Evolutionary conservation across 1,140 invertebrate genomes (phyloP), one percentile per base, ranked within the genome.

Genomic region (Drosophila biarmipes): DNA sequence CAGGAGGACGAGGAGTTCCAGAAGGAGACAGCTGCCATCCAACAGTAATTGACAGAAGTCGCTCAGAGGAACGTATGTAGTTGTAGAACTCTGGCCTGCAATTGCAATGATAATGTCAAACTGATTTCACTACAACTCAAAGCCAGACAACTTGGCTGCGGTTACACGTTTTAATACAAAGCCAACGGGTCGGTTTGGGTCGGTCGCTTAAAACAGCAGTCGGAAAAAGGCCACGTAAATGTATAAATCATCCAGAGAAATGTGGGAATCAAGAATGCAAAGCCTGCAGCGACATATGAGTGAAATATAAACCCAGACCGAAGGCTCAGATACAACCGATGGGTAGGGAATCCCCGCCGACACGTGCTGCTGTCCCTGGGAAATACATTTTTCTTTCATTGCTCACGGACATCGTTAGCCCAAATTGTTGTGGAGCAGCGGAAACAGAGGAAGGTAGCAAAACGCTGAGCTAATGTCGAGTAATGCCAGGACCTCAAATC

Each of bases 371-470:
- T 34, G 51, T 48, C 40, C 19, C 15, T 57, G 51, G 35, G 19
- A 59, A 64, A 54, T 63, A 62, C 7, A 31, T 57, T 73, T 54
- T 46, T 62, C 67, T 64, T 69, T 64, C 43, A 58, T 82, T 55
- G 78, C 84, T 82, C 66, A 84, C 76, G 84, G 73, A 84, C 79
- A 82, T 89, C 79, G 84, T 87, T 87, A 89, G 84, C 68, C 31
- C 79, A 89, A 87, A 87, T 87, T 89, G 79, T 89, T 82, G 73
- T 62, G 56, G 64, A 64, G 73, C 63, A 58, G 48, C 59, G 59
- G 45, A 80, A 67, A 27, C 45, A 31, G 45, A 55, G 49, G 54
- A 37, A 61, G 43, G 57, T 56, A 51, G 21, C 51, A 54, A 62
- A 45, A 67, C 38, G 38, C 49, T 27, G 40, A 46, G 34, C 35